Conservation (phyloP, 2,888 invertebrate species). For the Watsonalla binaria region DNA sequence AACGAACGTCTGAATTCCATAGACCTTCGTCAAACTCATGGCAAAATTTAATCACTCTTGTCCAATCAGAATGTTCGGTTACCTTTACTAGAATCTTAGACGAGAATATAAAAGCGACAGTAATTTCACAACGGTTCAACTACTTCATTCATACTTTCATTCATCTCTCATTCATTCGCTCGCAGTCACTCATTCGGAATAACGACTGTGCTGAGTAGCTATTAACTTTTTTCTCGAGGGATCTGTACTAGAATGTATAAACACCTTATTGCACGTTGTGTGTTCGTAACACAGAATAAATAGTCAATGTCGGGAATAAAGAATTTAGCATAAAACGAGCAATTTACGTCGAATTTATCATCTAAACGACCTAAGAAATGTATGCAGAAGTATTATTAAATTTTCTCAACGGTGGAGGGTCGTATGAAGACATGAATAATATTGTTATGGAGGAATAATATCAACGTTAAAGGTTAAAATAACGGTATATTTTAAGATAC, state of each 20-base stretch:
- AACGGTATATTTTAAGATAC: constrained; percentile 1
- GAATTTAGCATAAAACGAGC: constrained; percentile 31
- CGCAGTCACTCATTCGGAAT: constrained; percentile 9
- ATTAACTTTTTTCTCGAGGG: constrained; percentile 10
- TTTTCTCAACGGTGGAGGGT: constrained; percentile 25
- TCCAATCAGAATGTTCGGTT: neutral
- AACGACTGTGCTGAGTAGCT: constrained; percentile 10
- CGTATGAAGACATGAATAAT: constrained; percentile 11
- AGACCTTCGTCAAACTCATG: constrained; percentile 2
- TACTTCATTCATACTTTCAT: constrained; percentile 22
- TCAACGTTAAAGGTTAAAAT: constrained; percentile 7
- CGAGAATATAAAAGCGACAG: constrained; percentile 11
- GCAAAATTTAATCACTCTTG: constrained; percentile 13
- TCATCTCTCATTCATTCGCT: constrained; percentile 13
- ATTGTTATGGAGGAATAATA: constrained; percentile 16
- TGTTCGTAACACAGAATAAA: constrained; percentile 16
- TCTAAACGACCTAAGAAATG: constrained; percentile 42
- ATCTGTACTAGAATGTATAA: constrained; percentile 2
- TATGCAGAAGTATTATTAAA: constrained; percentile 40
- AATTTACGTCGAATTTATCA: constrained; percentile 60
- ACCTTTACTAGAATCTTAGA: constrained; percentile 6
- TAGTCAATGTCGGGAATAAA: constrained; percentile 13
- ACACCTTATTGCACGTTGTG: constrained; percentile 5
- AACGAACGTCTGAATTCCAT: neutral
- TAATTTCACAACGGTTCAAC: constrained; percentile 15